Percentiles rank a stretch among this genome's conserved stretches.
Evolutionary conservation across 2,888 invertebrate genomes (phyloP).

Genomic region (Altica lythri): DNA sequence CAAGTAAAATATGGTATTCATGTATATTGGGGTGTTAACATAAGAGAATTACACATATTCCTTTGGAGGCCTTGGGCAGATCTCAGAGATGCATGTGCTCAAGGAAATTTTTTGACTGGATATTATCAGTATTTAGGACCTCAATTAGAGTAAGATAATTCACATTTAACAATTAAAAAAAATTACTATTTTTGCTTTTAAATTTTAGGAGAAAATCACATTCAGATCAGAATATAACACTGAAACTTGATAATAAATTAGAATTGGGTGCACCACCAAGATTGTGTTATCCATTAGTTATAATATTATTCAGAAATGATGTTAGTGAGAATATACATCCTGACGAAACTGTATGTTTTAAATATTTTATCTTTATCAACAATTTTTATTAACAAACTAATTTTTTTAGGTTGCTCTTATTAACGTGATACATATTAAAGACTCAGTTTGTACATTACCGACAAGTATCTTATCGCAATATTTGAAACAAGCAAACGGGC

Average conservation of each 20-base stretch:
- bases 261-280: constrained; percentile 75
- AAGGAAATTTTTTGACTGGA: constrained; percentile 63
- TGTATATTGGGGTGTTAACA: constrained; percentile 80
- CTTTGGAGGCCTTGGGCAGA: constrained; percentile 74
- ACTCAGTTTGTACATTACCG: constrained; percentile 77
- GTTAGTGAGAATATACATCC: constrained; percentile 66
- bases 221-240: constrained; percentile 66
- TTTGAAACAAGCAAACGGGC: constrained; percentile 82
- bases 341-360: constrained; percentile 72
- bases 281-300: constrained; percentile 77
- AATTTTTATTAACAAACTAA: constrained; percentile 3
- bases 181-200: not conserved
- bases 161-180: too few relatives aligned
- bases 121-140: constrained; percentile 55
- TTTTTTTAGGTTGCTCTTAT: constrained; percentile 75
- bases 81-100: constrained; percentile 67
- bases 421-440: constrained; percentile 81
- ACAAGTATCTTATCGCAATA: constrained; percentile 85
- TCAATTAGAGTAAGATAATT: constrained; percentile 51
- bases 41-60: constrained; percentile 74
- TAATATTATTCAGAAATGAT: constrained; percentile 72
- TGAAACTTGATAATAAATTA: constrained; percentile 66
- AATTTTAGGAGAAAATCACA: constrained; percentile 67
- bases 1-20: constrained; percentile 75
- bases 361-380: constrained; percentile 31